These are phyloP conservation scores for Etheostoma cragini DNA, from an alignment of 2,113 vertebrate genomes.

Conservation along the genomic window DNA sequence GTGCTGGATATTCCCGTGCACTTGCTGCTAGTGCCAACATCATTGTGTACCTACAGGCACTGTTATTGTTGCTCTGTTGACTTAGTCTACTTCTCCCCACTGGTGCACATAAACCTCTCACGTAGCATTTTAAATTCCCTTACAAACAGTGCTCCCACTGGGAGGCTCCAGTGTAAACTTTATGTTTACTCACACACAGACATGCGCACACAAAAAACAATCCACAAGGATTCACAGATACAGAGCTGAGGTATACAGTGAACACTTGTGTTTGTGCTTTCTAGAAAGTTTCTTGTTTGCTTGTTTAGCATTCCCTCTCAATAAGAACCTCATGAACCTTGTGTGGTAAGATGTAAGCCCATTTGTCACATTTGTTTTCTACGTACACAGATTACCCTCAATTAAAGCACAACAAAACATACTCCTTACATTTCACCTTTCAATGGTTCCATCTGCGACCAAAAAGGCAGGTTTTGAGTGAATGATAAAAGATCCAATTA, in stretches of 20 bases:
- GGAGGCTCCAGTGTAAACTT: conserved; percentile 63
- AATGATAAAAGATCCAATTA: conserved; percentile 67
- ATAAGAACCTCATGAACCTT: conserved; percentile 23
- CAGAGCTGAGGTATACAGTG: conserved; percentile 26
- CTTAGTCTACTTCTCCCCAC: conserved; percentile 62
- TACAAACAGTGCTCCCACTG: conserved; percentile 67
- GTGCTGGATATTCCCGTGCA: conserved; percentile 43
- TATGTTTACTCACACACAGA: conserved; percentile 41
- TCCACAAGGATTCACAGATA: conserved; percentile 29
- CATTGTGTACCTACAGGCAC: conserved; percentile 56
- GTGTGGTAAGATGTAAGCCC: conserved; percentile 13
- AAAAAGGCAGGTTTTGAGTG: conserved; percentile 42
- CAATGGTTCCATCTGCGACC: conserved; percentile 1
- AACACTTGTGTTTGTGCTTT: conserved; percentile 38
- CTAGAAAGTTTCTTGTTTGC: conserved; percentile 35
- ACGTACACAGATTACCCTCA: conserved; percentile 55
- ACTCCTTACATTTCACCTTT: conserved; percentile 51
- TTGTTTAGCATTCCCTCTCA: conserved; percentile 39
- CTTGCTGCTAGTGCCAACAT: conserved; percentile 46
- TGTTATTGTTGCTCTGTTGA: conserved; percentile 72
- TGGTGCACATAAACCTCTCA: conserved; percentile 62
- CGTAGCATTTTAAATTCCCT: conserved; percentile 59
- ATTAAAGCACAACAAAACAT: conserved; percentile 47
- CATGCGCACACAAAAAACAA: conserved; percentile 6
- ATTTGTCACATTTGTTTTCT: conserved; percentile 61